These are phyloP conservation scores for Poecilobothrus nobilitatus DNA, from an alignment of 2,888 invertebrate species.

Conservation along the genomic window DNA sequence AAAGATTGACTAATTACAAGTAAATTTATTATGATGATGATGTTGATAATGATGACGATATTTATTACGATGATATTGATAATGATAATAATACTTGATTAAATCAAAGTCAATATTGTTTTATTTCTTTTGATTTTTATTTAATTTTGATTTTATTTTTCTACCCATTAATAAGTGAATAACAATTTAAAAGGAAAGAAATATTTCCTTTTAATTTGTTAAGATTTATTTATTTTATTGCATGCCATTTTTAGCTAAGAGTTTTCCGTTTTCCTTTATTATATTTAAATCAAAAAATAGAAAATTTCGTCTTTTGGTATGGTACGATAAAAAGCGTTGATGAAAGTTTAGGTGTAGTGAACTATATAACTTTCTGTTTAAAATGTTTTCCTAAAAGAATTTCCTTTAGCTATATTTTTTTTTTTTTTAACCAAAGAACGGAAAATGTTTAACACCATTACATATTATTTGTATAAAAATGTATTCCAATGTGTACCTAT, in stretches of 20 bases:
- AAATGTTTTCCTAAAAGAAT: no score
- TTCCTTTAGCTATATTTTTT: no score
- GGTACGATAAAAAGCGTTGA: no score
- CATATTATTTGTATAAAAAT: no score
- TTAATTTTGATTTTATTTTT: not conserved
- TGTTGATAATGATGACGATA: not conserved
- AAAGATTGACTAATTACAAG: not conserved
- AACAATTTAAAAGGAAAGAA: not conserved
- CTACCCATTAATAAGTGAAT: not conserved
- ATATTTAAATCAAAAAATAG: no score
- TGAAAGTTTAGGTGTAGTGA: no score
- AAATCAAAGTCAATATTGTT: not conserved
- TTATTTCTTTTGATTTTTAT: not conserved
- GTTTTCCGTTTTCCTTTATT: not conserved
- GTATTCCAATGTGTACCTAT: no score
- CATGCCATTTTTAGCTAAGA: not conserved
- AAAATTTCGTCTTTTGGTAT: no score
- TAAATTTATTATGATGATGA: conserved; percentile 4
- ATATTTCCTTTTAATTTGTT: conserved; percentile 1
- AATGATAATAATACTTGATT: not conserved
- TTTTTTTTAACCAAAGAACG: no score
- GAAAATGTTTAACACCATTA: no score
- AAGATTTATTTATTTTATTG: not conserved
- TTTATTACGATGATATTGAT: not conserved
- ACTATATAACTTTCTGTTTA: no score